A percentile compares a stretch with the other conserved stretches of the same genome.
Conservation (phyloP, 2,797 vertebrate species). For the Simalia tracyae region DNA sequence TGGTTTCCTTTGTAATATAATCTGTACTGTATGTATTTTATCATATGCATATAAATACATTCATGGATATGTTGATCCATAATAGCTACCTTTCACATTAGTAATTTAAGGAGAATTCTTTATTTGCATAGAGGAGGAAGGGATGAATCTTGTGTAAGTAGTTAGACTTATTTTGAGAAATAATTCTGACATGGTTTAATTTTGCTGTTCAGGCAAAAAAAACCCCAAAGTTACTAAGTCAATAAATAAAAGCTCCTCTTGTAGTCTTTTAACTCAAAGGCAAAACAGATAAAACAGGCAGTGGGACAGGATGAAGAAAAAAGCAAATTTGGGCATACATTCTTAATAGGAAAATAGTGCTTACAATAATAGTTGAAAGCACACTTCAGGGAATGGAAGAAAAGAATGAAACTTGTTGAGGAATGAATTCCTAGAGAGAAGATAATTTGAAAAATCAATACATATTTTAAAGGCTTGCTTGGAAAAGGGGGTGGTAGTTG, state of each 20-base stretch:
- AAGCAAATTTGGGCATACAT: not conserved
- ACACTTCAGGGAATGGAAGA: not conserved
- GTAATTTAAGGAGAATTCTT: not conserved
- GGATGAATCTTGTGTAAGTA: no score
- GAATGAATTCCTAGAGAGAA: not conserved
- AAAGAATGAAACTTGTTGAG: not conserved
- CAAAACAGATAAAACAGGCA: no score
- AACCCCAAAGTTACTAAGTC: not conserved
- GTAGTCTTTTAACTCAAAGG: not conserved
- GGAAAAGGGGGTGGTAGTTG: not conserved
- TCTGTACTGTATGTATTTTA: no score
- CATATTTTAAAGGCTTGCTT: not conserved
- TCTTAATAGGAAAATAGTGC: not conserved
- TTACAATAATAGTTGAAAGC: not conserved
- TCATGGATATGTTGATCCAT: no score
- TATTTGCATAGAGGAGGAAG: not conserved
- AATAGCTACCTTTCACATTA: not conserved
- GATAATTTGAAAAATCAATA: not conserved
- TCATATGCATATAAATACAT: no score
- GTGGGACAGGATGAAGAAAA: not conserved
- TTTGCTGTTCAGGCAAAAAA: not conserved
- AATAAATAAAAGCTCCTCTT: not conserved
- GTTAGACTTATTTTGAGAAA: not conserved
- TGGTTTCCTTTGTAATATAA: no score
- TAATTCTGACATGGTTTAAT: not conserved